phyloP scores from a whole-genome alignment of 2,797 vertebrate species.

The Cyclopterus lumpus region DNA sequence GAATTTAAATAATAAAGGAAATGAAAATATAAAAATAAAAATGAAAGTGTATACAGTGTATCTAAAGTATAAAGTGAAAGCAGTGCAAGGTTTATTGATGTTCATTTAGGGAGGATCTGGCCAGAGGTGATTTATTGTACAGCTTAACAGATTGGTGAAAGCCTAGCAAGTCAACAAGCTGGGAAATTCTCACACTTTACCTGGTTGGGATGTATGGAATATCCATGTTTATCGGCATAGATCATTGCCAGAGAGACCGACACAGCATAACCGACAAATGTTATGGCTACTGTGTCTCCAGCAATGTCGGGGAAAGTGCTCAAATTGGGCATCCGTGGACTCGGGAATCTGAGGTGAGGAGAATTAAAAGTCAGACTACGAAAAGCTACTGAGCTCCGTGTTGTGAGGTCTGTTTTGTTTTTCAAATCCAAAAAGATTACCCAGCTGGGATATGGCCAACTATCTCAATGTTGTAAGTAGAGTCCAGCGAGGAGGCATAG shows the following conservation, averaged over 20 bases:
- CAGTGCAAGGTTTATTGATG: too few species aligned
- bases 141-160: not conserved
- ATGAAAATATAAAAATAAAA: too few species aligned
- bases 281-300: slow-evolving; percentile 90
- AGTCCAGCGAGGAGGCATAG: slow-evolving; percentile 88
- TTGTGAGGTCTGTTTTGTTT: not conserved
- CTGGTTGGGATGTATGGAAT: slow-evolving; percentile 94
- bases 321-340: slow-evolving; percentile 84
- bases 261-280: slow-evolving; percentile 91
- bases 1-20: too few species aligned
- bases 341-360: slow-evolving; percentile 84
- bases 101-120: too few species aligned
- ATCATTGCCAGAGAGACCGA: slow-evolving; percentile 94
- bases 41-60: too few species aligned
- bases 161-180: not conserved
- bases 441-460: slow-evolving; percentile 92
- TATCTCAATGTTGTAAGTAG: slow-evolving; percentile 87
- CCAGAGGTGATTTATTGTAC: too few species aligned
- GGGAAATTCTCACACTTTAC: slow-evolving; percentile 59
- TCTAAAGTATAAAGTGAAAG: too few species aligned
- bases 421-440: slow-evolving; percentile 70
- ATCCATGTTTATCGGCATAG: slow-evolving; percentile 93
- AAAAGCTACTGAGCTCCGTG: not conserved
- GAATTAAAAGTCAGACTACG: slow-evolving; percentile 9
- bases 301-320: slow-evolving; percentile 86